phyloP scores from a whole-genome alignment of 2,888 invertebrate species.

The Pachymerium ferrugineum region DNA sequence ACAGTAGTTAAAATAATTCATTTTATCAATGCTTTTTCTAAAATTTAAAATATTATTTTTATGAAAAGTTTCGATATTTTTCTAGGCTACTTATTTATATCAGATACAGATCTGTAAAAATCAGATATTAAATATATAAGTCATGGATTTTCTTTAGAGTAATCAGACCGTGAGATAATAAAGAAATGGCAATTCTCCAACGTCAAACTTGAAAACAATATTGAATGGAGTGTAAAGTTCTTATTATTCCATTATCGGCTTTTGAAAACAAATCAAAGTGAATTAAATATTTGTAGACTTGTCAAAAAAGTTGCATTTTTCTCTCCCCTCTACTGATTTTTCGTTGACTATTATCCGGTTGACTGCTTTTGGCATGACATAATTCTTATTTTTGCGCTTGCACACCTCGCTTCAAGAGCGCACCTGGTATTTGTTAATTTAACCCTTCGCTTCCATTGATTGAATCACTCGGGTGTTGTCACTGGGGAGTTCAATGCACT shows the following conservation, averaged over 20 bases:
- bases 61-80: no score
- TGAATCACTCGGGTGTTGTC: not conserved
- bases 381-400: not conserved
- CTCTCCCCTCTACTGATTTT: no score
- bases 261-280: no score
- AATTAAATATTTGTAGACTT: no score
- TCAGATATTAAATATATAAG: no score
- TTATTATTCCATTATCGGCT: not conserved
- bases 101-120: no score
- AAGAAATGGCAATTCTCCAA: not conserved
- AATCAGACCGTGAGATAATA: not conserved
- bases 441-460: not conserved
- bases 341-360: not conserved
- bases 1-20: no score
- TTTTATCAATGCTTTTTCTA: not conserved
- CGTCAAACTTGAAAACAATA: not conserved
- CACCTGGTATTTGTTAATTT: not conserved
- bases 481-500: not conserved
- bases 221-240: no score
- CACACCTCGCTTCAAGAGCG: not conserved
- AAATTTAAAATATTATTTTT: no score
- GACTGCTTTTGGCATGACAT: not conserved
- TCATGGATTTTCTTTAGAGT: not conserved
- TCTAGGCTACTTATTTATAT: no score
- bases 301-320: no score